Evolutionary conservation across 2,797 vertebrate species (phyloP).

Genomic region (Hemibagrus guttatus): DNA sequence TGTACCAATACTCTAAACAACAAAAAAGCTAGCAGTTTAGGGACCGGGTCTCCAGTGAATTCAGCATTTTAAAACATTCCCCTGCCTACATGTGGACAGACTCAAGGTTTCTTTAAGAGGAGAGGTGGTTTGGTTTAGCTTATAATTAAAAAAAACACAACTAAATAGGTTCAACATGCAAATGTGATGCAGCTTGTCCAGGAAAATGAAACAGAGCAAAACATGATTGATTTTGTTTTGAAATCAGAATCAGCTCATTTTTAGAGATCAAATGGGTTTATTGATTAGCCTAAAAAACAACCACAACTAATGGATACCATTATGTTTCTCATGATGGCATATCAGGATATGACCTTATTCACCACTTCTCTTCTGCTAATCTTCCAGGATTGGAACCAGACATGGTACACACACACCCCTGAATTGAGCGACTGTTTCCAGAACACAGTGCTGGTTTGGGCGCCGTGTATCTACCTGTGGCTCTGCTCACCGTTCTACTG

Average conservation of each 20-base stretch:
- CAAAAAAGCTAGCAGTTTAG: not conserved
- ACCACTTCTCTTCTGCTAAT: slow-evolving; percentile 28
- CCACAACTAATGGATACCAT: slow-evolving; percentile 3
- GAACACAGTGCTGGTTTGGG: slow-evolving; percentile 84
- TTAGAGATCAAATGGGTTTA: not conserved
- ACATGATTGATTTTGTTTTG: not conserved
- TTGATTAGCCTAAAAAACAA: not conserved
- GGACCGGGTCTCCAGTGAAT: not conserved
- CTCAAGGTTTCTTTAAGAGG: not conserved
- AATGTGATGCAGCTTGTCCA: not conserved
- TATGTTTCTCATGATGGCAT: slow-evolving; percentile 9
- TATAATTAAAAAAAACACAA: slow-evolving; percentile 11
- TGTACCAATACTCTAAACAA: slow-evolving; percentile 22
- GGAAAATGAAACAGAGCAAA: not conserved
- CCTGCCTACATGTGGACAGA: slow-evolving; percentile 14
- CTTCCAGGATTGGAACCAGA: slow-evolving; percentile 85
- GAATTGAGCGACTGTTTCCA: slow-evolving; percentile 90
- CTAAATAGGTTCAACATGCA: not conserved
- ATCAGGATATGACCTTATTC: not conserved
- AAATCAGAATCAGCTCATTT: not conserved
- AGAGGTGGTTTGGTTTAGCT: slow-evolving; percentile 17
- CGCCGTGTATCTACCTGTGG: slow-evolving; percentile 88
- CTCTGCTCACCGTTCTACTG: slow-evolving; percentile 84
- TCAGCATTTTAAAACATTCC: slow-evolving; percentile 14
- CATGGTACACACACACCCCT: slow-evolving; percentile 84